Evolutionary conservation across 2,888 invertebrate genomes (phyloP).

Genomic region (Habroteleia sp.): DNA sequence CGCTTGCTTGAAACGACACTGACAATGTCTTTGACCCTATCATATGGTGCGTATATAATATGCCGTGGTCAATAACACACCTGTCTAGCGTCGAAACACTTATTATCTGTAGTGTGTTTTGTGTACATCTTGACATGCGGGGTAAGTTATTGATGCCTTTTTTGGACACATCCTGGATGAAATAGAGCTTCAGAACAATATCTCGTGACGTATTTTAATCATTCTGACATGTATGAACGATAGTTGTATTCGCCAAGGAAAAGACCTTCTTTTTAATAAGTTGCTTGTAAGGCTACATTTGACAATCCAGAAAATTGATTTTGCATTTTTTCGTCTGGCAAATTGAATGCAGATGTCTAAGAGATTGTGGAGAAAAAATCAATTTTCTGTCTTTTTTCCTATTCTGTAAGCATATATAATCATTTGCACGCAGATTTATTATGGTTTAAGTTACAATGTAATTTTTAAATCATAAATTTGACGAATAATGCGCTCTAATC

Average conservation of each 20-base stretch:
- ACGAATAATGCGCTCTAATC: no score
- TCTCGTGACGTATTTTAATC: slow-evolving; percentile 29
- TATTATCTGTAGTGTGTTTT: slow-evolving; percentile 21
- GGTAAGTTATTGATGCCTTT: slow-evolving; percentile 31
- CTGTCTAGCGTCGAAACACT: slow-evolving; percentile 22
- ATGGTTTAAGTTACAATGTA: no score
- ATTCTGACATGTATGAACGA: slow-evolving; percentile 25
- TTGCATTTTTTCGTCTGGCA: not conserved
- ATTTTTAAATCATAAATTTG: no score
- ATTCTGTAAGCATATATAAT: no score
- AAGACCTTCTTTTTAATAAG: slow-evolving; percentile 8
- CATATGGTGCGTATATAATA: slow-evolving; percentile 21
- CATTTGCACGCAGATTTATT: no score
- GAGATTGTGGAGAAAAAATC: no score
- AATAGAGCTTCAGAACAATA: slow-evolving; percentile 22
- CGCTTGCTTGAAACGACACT: not conserved
- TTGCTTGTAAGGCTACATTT: slow-evolving; percentile 6
- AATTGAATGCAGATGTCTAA: no score
- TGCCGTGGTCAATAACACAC: slow-evolving; percentile 22
- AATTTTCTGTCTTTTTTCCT: no score
- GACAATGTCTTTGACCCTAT: slow-evolving; percentile 20
- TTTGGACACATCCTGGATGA: slow-evolving; percentile 26
- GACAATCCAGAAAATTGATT: slow-evolving; percentile 16
- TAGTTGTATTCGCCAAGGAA: slow-evolving; percentile 1
- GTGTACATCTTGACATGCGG: slow-evolving; percentile 17